Percentiles rank a stretch among this genome's conserved stretches.
phyloP scores from a whole-genome alignment of 2,113 vertebrate genomes.

The Onychostoma macrolepis region DNA sequence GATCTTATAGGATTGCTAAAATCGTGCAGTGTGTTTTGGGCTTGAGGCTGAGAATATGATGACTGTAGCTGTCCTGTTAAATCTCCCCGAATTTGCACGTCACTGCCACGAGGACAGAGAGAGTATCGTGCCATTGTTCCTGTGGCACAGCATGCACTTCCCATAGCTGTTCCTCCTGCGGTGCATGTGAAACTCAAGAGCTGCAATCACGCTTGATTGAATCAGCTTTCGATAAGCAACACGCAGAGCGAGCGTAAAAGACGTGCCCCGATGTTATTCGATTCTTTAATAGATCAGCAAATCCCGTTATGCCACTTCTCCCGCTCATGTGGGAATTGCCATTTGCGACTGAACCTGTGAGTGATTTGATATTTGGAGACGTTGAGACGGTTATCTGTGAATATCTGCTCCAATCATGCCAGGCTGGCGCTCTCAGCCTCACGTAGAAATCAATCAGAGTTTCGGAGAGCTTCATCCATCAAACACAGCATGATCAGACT shows the following conservation, averaged over 20 bases:
- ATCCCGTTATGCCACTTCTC: not conserved
- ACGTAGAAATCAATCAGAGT: slow-evolving; percentile 60
- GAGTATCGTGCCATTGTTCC: not conserved
- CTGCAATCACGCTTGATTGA: slow-evolving; percentile 36
- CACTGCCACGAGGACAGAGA: not conserved
- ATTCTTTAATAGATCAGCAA: slow-evolving; percentile 33
- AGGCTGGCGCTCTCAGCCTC: slow-evolving; percentile 24
- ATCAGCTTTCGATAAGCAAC: slow-evolving; percentile 32
- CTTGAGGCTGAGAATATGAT: not conserved
- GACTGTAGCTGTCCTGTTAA: not conserved
- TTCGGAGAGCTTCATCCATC: slow-evolving; percentile 59
- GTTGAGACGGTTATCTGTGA: slow-evolving; percentile 47
- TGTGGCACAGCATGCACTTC: not conserved
- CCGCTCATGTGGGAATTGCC: slow-evolving; percentile 5
- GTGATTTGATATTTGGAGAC: slow-evolving; percentile 45
- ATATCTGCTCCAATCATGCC: slow-evolving; percentile 30
- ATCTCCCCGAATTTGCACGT: not conserved
- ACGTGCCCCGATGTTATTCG: slow-evolving; percentile 11
- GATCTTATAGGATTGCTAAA: no score
- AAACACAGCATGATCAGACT: slow-evolving; percentile 62
- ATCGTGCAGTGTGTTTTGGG: no score
- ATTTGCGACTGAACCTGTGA: slow-evolving; percentile 36
- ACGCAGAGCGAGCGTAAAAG: not conserved
- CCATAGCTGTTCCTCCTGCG: not conserved
- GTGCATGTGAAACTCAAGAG: slow-evolving; percentile 6